These are phyloP conservation scores for Pao palembangensis DNA, from an alignment of 2,113 vertebrate genomes.

Conservation along the genomic window DNA sequence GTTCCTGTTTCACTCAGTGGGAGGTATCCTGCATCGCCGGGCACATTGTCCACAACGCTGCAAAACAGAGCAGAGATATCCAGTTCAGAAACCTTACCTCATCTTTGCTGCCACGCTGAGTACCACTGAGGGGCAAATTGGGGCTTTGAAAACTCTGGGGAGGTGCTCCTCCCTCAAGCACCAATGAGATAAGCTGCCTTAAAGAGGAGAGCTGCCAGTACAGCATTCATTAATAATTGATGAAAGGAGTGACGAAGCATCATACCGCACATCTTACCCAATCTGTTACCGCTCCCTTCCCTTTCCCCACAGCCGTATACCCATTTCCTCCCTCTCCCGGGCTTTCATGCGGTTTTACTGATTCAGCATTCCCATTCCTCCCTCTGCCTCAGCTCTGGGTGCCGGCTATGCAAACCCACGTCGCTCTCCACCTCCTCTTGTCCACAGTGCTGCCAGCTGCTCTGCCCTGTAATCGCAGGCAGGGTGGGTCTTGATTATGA, in stretches of 20 bases:
- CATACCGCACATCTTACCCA: constrained; percentile 38
- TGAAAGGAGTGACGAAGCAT: constrained; percentile 19
- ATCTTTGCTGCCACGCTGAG: constrained; percentile 24
- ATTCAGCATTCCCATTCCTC: constrained; percentile 62
- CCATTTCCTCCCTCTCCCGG: constrained; percentile 49
- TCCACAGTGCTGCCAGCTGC: constrained; percentile 44
- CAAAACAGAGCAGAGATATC: constrained; percentile 32
- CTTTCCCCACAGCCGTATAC: constrained; percentile 33
- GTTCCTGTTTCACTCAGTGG: constrained; percentile 7
- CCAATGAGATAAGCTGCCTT: constrained; percentile 7
- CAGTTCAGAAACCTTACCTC: constrained; percentile 47
- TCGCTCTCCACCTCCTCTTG: constrained; percentile 45
- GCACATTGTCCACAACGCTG: constrained; percentile 16
- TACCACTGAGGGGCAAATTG: constrained; percentile 20
- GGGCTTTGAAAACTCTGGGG: constrained; percentile 16
- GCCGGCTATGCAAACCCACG: constrained; percentile 46
- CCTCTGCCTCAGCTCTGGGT: constrained; percentile 39
- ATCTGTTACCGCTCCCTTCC: constrained; percentile 37
- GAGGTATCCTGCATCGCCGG: constrained; percentile 10
- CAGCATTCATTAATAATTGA: constrained; percentile 11
- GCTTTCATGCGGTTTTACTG: constrained; percentile 61
- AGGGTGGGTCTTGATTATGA: constrained; percentile 44
- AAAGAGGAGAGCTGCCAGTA: constrained; percentile 10
- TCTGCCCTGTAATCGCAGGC: constrained; percentile 16
- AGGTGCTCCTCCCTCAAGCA: not conserved